phyloP scores from a whole-genome alignment of 1,140 invertebrate genomes.

The Triops longicaudatus region DNA sequence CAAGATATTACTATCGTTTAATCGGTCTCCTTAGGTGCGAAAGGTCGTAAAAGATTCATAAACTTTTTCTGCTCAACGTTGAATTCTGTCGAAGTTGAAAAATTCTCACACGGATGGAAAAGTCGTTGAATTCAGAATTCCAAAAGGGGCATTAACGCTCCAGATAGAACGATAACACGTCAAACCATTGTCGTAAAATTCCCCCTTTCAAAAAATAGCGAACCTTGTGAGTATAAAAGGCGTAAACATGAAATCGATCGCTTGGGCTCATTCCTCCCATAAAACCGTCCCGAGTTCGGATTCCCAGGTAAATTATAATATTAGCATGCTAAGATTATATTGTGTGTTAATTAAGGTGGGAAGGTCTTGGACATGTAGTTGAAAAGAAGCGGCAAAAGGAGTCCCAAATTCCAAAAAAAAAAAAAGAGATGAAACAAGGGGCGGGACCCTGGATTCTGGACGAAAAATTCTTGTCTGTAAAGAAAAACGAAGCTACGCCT shows the following conservation, averaged over 20 bases:
- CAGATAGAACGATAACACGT: no score
- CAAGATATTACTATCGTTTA: no score
- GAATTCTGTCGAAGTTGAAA: no score
- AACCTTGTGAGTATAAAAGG: no score
- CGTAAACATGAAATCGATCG: neutral
- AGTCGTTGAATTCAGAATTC: no score
- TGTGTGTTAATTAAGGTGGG: conserved; percentile 11
- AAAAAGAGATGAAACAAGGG: neutral
- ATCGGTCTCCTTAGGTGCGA: no score
- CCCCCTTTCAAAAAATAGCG: no score
- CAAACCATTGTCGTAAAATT: no score
- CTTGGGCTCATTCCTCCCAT: neutral
- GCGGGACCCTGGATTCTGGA: neutral
- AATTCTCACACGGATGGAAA: no score
- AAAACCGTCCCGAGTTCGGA: neutral
- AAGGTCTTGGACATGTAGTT: neutral
- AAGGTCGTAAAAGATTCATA: no score
- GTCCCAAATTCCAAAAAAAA: neutral
- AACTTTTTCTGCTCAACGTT: no score
- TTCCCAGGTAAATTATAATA: neutral
- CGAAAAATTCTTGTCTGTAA: neutral
- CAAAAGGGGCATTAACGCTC: no score
- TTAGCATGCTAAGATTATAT: neutral
- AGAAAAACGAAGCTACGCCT: neutral
- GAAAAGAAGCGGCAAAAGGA: neutral